These are phyloP conservation scores for Amitus sp. DNA, from an alignment of 2,888 invertebrate genomes.

Conservation along the genomic window DNA sequence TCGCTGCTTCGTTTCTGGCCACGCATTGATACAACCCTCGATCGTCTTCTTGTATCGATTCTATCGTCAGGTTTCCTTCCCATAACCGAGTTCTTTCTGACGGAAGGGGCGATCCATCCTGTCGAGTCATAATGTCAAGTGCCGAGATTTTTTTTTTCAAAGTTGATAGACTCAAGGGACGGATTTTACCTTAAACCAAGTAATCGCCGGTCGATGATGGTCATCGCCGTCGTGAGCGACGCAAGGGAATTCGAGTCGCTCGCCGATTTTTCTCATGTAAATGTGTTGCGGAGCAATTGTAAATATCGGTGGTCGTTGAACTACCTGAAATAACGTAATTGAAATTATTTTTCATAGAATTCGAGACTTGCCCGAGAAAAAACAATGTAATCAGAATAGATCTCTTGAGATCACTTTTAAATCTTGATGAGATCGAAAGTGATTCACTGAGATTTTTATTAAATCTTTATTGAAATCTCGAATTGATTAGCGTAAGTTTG, in stretches of 20 bases:
- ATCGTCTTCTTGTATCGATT: slow-evolving; percentile 83
- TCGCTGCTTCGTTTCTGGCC: slow-evolving; percentile 88
- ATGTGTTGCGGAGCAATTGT: slow-evolving; percentile 82
- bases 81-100: slow-evolving; percentile 74
- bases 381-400: too few species aligned
- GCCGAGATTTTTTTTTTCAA: too few species aligned
- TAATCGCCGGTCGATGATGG: slow-evolving; percentile 73
- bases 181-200: slow-evolving; percentile 74
- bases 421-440: too few species aligned
- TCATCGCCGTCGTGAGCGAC: slow-evolving; percentile 78
- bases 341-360: neutral
- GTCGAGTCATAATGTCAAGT: neutral
- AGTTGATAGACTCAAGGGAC: too few species aligned
- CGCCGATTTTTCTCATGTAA: slow-evolving; percentile 85
- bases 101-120: slow-evolving; percentile 79
- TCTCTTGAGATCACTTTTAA: too few species aligned
- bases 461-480: too few species aligned
- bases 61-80: slow-evolving; percentile 86
- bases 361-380: too few species aligned
- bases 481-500: too few species aligned
- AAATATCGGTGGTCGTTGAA: slow-evolving; percentile 87
- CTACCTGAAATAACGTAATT: slow-evolving; percentile 67
- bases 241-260: slow-evolving; percentile 84
- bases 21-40: slow-evolving; percentile 87
- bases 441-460: too few species aligned